Base-by-base conservation (phyloP, 2,113 vertebrate species). In the Catharus minimus region DNA sequence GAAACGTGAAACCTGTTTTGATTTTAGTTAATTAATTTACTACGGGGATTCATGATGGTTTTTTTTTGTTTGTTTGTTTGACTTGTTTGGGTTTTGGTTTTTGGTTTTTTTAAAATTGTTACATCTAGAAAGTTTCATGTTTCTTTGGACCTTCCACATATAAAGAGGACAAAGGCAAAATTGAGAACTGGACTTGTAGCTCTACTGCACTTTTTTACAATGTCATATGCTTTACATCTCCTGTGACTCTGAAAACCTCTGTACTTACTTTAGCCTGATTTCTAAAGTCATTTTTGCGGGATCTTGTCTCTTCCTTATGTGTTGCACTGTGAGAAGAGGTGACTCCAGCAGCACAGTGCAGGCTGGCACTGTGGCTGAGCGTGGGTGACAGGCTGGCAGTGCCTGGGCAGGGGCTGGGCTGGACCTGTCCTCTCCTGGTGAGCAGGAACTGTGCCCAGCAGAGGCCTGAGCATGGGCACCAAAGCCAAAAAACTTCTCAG, bases 291-390 rank as follows among this genome's bases (percentile, higher is more conserved):
- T 14, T 58, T 72, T 58, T 55, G 27, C 24, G 4, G 27, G 44
- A 6, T 50, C 11, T 23, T 16, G 3, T 81, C 22, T n/a, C 8
- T 50, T 46, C 19, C 36, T n/a, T 22, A 3, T 5, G 0, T 21
- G 2, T 6, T 9, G 15, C 15, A 71, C 0, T 4, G 0, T 11
- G 24, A 33, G 55, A 23, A 58, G 73, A 30, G 7, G 2, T 6
- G 33, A 10, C 27, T 15, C 5, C 68, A 30, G 62, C 49, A 17
- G 61, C 23, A 1, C 60, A 2, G 6, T 0, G 53, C 33, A 30
- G 58, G n/a, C 52, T 1, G 14, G n/a, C 5, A 11, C 3, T 0
- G 28, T 33, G 60, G 26, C 39, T 2, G 0, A 6, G 57, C 18
- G 17, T 10, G 41, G 58, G 11, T n/a, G 58, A 4, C 28, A 39